Percentiles rank a stretch among this genome's conserved stretches.
These are phyloP conservation scores for Sturmia bella DNA, from an alignment of 2,888 invertebrate species.

Conservation along the genomic window DNA sequence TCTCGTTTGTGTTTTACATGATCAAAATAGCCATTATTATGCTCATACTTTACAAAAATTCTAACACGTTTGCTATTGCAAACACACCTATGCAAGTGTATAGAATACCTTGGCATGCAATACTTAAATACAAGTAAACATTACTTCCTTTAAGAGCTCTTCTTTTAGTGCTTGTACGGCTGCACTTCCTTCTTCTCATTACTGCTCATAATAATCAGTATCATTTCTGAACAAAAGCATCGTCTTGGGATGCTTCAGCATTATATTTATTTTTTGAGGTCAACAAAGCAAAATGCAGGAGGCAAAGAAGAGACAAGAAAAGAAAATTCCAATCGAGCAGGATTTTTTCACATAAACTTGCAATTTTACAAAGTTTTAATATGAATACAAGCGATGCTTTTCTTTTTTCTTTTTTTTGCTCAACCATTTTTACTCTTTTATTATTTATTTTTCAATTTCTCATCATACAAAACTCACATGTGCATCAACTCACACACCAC, in stretches of 20 bases:
- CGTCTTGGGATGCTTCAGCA: conserved; percentile 33
- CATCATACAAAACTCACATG: not conserved
- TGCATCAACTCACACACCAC: conserved; percentile 1
- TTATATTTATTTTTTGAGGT: conserved; percentile 50
- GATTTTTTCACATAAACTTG: conserved; percentile 63
- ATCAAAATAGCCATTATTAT: not conserved
- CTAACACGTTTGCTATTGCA: conserved; percentile 31
- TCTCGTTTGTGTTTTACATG: conserved; percentile 5
- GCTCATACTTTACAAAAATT: not conserved
- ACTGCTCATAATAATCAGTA: conserved; percentile 28
- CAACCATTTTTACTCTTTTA: conserved; percentile 19
- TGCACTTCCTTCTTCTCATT: not conserved
- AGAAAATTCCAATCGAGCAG: conserved; percentile 51
- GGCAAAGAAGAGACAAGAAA: not conserved
- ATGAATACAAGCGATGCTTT: conserved; percentile 6
- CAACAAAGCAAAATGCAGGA: conserved; percentile 43
- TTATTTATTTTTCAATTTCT: conserved; percentile 53
- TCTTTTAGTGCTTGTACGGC: not conserved
- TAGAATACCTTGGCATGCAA: conserved; percentile 41
- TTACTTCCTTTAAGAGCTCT: not conserved
- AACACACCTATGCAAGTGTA: conserved; percentile 29
- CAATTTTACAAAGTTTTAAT: conserved; percentile 64
- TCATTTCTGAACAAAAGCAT: conserved; percentile 35
- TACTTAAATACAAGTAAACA: conserved; percentile 21
- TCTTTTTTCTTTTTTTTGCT: not conserved